Evolutionary conservation across 2,113 vertebrate genomes (phyloP).

Genomic region (Atlantisia rogersi): DNA sequence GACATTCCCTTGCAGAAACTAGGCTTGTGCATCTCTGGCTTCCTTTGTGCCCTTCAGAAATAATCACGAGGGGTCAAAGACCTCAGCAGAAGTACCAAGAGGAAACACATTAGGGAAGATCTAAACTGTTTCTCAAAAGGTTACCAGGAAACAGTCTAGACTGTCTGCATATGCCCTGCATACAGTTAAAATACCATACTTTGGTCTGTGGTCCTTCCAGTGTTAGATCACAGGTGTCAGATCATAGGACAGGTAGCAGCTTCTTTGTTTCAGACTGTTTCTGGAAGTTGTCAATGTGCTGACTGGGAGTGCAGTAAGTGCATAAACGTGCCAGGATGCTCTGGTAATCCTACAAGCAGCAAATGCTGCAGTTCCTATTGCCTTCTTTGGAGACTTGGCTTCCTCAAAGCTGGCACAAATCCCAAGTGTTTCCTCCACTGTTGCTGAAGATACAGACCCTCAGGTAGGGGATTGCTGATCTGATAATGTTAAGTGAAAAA

Average conservation of each 20-base stretch:
- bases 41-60: background rate
- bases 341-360: background rate
- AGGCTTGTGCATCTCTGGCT: background rate
- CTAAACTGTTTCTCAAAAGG: background rate
- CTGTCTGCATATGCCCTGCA: background rate
- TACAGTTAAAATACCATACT: background rate
- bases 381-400: background rate
- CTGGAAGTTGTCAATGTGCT: background rate
- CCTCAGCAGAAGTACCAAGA: background rate
- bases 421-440: background rate
- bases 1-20: background rate
- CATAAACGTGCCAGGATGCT: background rate
- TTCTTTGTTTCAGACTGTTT: background rate
- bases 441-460: background rate
- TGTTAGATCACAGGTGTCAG: background rate
- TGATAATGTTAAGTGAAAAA: background rate
- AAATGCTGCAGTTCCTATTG: background rate
- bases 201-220: background rate
- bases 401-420: background rate
- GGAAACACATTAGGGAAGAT: background rate
- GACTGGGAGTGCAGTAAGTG: background rate
- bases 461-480: background rate
- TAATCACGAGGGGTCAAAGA: background rate
- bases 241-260: background rate
- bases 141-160: background rate